Conservation (phyloP, 2,888 invertebrate genomes). For the Epistrophe grossulariae region DNA sequence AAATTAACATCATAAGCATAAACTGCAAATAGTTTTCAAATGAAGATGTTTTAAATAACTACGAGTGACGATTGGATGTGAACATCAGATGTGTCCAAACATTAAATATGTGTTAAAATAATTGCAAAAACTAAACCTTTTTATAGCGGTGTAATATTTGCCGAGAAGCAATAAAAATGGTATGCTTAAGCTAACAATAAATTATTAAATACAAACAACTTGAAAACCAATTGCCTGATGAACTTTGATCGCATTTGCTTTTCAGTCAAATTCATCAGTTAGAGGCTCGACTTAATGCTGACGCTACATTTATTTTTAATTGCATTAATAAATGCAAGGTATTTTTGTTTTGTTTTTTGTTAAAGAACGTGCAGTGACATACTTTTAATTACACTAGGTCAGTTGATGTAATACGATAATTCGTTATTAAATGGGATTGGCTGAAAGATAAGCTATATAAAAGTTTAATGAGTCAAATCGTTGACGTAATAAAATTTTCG, state of each 20-base stretch:
- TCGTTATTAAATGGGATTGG: constrained; percentile 14
- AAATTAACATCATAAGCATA: not conserved
- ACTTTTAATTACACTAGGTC: constrained; percentile 78
- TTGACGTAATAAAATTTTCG: not conserved
- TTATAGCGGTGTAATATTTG: not conserved
- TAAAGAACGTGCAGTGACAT: constrained; percentile 46
- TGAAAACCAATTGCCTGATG: constrained; percentile 2
- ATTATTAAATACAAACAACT: not conserved
- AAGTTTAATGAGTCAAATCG: constrained; percentile 13
- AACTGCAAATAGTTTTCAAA: not conserved
- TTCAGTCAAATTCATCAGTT: not conserved
- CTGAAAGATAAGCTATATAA: not conserved
- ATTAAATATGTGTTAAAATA: not conserved
- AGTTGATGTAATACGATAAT: constrained; percentile 75
- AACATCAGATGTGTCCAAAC: not conserved
- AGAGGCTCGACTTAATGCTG: constrained; percentile 48
- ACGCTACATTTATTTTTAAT: constrained; percentile 44
- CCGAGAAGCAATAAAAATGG: no score
- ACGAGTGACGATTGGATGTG: not conserved
- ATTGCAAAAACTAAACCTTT: not conserved
- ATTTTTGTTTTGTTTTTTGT: not conserved
- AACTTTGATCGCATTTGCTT: constrained; percentile 39
- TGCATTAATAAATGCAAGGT: constrained; percentile 43
- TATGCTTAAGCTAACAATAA: not conserved
- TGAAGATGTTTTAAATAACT: not conserved